Evolutionary conservation across 2,888 invertebrate species (phyloP).

Genomic region (Bellardia bayeri): DNA sequence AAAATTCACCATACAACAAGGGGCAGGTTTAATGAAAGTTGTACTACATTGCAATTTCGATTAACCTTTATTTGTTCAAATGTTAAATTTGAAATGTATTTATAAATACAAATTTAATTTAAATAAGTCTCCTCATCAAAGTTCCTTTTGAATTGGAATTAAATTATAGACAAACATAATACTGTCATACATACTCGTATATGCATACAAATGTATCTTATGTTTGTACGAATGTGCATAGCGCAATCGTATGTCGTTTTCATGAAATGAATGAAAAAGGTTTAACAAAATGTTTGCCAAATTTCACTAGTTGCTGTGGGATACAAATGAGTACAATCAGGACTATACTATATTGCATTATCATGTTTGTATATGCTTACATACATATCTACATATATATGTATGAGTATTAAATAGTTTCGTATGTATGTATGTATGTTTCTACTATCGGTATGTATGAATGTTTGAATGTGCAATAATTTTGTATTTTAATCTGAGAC

Average conservation of each 20-base stretch:
- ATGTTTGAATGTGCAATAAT: constrained; percentile 44
- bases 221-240: too few species aligned
- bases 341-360: neutral
- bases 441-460: neutral
- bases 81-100: neutral
- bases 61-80: constrained; percentile 4
- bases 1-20: neutral
- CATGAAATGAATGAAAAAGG: too few species aligned
- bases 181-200: too few species aligned
- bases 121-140: neutral
- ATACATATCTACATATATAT: neutral
- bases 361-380: too few species aligned
- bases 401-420: neutral
- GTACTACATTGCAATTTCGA: constrained; percentile 22
- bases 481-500: constrained; percentile 57
- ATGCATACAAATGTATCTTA: too few species aligned
- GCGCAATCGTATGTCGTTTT: neutral
- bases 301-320: constrained; percentile 4
- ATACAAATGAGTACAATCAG: neutral
- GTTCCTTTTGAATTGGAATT: neutral
- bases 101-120: constrained; percentile 1
- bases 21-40: neutral
- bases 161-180: neutral
- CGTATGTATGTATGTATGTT: neutral
- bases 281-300: constrained; percentile 2